Evolutionary conservation across 2,113 vertebrate genomes (phyloP).

Genomic region (Peromyscus polionotus): DNA sequence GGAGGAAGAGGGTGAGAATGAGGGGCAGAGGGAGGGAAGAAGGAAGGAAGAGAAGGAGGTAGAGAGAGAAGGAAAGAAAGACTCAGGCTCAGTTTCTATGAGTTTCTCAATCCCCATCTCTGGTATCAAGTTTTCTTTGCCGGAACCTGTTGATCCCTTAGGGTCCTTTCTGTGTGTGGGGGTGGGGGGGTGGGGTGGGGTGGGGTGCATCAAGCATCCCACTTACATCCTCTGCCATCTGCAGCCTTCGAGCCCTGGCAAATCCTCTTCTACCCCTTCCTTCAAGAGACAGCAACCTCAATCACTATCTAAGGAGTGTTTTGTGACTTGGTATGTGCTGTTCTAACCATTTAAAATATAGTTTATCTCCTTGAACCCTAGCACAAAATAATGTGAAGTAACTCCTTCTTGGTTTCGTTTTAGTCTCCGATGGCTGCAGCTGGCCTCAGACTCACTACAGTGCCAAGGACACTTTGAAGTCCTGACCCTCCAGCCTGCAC

Average conservation of each 20-base stretch:
- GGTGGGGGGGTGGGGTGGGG: no score
- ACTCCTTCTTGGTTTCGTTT: not conserved
- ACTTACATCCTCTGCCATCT: fast-evolving
- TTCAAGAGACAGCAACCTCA: not conserved
- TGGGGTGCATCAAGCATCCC: not conserved
- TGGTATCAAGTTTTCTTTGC: not conserved
- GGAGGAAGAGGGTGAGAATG: not conserved
- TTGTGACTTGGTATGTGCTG: not conserved
- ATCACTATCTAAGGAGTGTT: not conserved
- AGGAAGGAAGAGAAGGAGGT: not conserved
- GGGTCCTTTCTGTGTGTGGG: not conserved
- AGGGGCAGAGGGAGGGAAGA: not conserved
- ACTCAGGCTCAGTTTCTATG: not conserved
- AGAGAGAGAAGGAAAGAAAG: not conserved
- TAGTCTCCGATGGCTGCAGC: not conserved
- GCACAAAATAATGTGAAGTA: not conserved
- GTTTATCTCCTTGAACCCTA: not conserved
- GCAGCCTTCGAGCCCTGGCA: not conserved
- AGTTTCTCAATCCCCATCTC: not conserved
- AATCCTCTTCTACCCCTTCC: not conserved
- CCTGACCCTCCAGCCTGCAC: not conserved
- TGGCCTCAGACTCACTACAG: not conserved
- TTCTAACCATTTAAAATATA: not conserved
- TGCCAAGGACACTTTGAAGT: no score
- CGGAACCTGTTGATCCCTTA: not conserved